Conservation (phyloP, 2,797 vertebrate species). For the Sternarchorhynchus goeldii region DNA sequence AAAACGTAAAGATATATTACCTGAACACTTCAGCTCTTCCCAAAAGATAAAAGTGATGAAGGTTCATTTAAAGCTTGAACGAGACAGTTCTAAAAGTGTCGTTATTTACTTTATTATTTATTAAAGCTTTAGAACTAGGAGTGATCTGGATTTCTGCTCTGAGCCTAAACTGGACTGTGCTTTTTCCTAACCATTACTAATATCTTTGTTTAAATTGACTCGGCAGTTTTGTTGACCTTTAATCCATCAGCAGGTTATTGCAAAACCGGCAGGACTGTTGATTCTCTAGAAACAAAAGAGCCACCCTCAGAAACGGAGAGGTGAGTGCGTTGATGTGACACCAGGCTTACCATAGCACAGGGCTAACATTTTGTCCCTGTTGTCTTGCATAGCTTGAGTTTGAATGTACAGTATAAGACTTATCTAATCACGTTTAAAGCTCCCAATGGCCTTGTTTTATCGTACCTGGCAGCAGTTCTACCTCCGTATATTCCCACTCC, state of each 20-base stretch:
- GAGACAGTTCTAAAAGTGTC: not conserved
- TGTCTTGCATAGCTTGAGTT: not conserved
- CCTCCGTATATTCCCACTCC: too few relatives aligned
- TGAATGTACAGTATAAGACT: not conserved
- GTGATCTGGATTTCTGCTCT: constrained; percentile 5
- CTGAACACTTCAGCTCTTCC: too few relatives aligned
- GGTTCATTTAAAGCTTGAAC: not conserved
- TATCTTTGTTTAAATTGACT: constrained; percentile 30
- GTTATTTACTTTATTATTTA: not conserved
- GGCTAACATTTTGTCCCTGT: not conserved
- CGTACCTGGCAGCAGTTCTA: too few relatives aligned
- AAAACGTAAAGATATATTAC: too few relatives aligned
- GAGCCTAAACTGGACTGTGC: constrained; percentile 10
- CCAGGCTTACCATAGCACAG: not conserved
- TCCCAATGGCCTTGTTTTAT: too few relatives aligned
- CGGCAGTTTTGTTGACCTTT: constrained; percentile 48
- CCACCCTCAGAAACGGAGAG: constrained; percentile 59
- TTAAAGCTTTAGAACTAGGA: constrained; percentile 5
- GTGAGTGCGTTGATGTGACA: constrained; percentile 54
- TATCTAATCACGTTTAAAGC: too few relatives aligned
- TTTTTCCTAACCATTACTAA: constrained; percentile 15
- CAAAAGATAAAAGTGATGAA: too few relatives aligned
- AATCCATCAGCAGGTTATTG: constrained; percentile 56
- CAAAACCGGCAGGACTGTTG: constrained; percentile 50
- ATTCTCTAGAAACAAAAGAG: constrained; percentile 36